These are phyloP conservation scores for Galaxias olidus DNA, from an alignment of 2,797 vertebrate genomes.

Conservation along the genomic window DNA sequence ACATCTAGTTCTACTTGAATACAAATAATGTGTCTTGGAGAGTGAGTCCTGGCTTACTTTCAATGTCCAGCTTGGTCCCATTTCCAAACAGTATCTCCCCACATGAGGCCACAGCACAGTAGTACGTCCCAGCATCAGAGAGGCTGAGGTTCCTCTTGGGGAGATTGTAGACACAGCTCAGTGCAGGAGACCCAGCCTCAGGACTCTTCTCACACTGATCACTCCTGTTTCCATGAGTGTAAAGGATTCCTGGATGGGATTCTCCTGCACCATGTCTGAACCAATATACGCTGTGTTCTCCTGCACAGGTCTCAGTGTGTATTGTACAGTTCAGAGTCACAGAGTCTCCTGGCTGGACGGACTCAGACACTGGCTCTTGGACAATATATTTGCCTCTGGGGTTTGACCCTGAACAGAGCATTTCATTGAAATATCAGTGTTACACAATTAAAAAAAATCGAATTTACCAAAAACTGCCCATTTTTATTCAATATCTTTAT, in stretches of 20 bases:
- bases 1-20: background rate
- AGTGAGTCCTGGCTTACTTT: background rate
- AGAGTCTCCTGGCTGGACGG: slow-evolving; percentile 5
- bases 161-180: slow-evolving; percentile 7
- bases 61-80: background rate
- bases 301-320: slow-evolving; percentile 2
- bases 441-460: no score
- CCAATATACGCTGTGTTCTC: slow-evolving; percentile 2
- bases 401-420: background rate
- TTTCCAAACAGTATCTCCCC: slow-evolving; percentile 6
- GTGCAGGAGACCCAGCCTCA: background rate
- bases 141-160: slow-evolving; percentile 4
- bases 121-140: slow-evolving; percentile 10
- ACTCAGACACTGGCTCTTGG: background rate
- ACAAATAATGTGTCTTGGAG: background rate
- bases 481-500: no score
- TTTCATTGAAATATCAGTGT: no score
- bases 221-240: background rate
- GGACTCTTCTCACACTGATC: slow-evolving; percentile 3
- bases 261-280: slow-evolving; percentile 4
- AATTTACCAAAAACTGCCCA: no score
- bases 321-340: slow-evolving; percentile 9
- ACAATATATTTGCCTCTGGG: background rate
- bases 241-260: slow-evolving; percentile 1
- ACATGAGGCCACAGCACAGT: slow-evolving; percentile 7